Percentiles rank a stretch among this genome's conserved stretches.
These are phyloP conservation scores for Dyspetes luteomarginatus DNA, from an alignment of 2,888 invertebrate species.

Conservation along the genomic window DNA sequence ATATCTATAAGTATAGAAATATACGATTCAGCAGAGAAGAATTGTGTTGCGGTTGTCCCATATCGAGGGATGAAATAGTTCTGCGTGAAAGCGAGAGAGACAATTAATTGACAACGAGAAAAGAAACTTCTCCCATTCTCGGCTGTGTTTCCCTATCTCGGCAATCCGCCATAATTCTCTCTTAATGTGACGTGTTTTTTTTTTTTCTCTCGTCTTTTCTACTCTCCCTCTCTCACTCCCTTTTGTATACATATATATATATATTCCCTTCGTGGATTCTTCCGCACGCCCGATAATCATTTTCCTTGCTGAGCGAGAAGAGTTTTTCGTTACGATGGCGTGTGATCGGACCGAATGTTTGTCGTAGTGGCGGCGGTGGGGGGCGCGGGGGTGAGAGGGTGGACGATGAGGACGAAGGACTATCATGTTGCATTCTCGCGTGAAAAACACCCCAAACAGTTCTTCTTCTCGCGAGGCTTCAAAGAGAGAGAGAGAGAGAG, in stretches of 20 bases:
- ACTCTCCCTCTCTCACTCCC: conserved; percentile 47
- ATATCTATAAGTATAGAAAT: not conserved
- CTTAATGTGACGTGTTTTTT: conserved; percentile 80
- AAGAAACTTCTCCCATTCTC: conserved; percentile 62
- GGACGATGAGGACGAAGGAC: conserved; percentile 23
- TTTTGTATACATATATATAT: too few relatives aligned
- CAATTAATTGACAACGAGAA: conserved; percentile 80
- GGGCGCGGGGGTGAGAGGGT: too few relatives aligned
- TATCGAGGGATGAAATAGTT: conserved; percentile 38
- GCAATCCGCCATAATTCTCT: conserved; percentile 79
- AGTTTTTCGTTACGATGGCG: conserved; percentile 49
- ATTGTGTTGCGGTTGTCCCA: conserved; percentile 50
- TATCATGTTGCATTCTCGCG: conserved; percentile 10
- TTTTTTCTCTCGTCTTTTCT: conserved; percentile 66
- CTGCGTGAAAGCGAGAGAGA: conserved; percentile 31
- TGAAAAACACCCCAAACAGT: conserved; percentile 22
- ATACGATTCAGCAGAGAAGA: conserved; percentile 26
- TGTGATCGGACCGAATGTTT: conserved; percentile 73
- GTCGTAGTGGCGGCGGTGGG: conserved; percentile 54
- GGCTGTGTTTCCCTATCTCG: conserved; percentile 68
- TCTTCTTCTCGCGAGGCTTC: conserved; percentile 7
- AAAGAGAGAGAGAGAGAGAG: conserved; percentile 24
- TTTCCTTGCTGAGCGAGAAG: conserved; percentile 67
- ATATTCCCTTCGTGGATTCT: conserved; percentile 49
- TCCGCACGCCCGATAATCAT: conserved; percentile 78